Evolutionary conservation across 2,113 vertebrate species (phyloP).

Genomic region (Megaceryle maxima): DNA sequence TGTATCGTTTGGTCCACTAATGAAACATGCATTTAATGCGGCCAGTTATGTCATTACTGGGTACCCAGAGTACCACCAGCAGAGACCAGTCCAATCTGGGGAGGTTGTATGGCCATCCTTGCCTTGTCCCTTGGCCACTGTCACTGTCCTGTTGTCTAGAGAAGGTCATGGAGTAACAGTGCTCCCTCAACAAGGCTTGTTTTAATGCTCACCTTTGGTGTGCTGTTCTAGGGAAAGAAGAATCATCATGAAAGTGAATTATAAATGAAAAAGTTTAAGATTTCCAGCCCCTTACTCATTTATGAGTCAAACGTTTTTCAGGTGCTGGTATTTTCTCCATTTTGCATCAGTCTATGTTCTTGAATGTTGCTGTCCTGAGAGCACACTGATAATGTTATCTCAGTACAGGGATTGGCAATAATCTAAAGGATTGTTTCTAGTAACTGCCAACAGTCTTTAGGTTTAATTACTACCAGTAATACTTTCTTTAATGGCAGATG

Average conservation of each 20-base stretch:
- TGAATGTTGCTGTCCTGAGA: not conserved
- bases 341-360: not conserved
- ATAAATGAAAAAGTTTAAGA: not conserved
- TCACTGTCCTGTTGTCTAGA: not conserved
- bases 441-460: not conserved
- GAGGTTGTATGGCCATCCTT: too few relatives aligned
- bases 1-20: too few relatives aligned
- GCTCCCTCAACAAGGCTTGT: accelerated
- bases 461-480: not conserved
- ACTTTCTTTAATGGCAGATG: not conserved
- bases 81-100: accelerated
- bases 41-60: not conserved
- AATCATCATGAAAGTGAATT: not conserved
- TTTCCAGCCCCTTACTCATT: not conserved
- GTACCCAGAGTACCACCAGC: accelerated
- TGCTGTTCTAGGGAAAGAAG: not conserved
- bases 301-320: not conserved
- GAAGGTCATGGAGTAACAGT: not conserved
- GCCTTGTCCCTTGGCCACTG: not conserved
- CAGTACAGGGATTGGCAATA: not conserved
- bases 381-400: not conserved
- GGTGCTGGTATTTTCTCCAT: not conserved
- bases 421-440: not conserved
- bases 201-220: accelerated
- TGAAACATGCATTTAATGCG: not conserved